Percentiles rank a stretch among this genome's conserved stretches.
These are phyloP conservation scores for Caenorhabditis angaria DNA, from an alignment of 2,888 invertebrate species.

Conservation along the genomic window DNA sequence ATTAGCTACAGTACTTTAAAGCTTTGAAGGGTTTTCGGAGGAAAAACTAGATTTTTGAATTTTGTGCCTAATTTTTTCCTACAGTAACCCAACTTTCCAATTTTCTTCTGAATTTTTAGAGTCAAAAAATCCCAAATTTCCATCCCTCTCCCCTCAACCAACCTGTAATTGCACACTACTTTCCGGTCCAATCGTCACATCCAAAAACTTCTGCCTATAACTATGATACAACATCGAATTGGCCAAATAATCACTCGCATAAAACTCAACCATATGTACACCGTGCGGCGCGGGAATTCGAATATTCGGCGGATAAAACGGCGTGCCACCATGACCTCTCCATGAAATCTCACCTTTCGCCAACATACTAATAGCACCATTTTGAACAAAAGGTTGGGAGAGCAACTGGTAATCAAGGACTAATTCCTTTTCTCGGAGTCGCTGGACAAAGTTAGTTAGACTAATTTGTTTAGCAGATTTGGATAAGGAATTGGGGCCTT, in stretches of 20 bases:
- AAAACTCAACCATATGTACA: conserved; percentile 71
- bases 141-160: too few species aligned
- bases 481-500: conserved; percentile 21
- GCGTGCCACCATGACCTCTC: conserved; percentile 69
- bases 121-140: not conserved
- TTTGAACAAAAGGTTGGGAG: conserved; percentile 64
- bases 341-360: conserved; percentile 69
- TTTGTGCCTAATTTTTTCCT: too few species aligned
- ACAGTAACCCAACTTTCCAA: too few species aligned
- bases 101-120: not conserved
- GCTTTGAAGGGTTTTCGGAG: too few species aligned
- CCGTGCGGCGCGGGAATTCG: conserved; percentile 68
- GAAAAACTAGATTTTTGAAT: too few species aligned
- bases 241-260: conserved; percentile 69
- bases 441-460: conserved; percentile 66
- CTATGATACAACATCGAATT: conserved; percentile 72
- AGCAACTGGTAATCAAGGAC: conserved; percentile 67
- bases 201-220: conserved; percentile 66
- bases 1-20: too few species aligned
- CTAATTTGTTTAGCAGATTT: conserved; percentile 54
- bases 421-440: conserved; percentile 59
- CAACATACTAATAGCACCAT: conserved; percentile 69
- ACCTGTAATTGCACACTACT: conserved; percentile 55
- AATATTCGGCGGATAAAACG: conserved; percentile 69
- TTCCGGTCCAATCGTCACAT: conserved; percentile 66